A percentile compares a stretch with the other conserved stretches of the same genome.
Conservation (phyloP, 2,113 vertebrate species). For the Sminthopsis crassicaudata region DNA sequence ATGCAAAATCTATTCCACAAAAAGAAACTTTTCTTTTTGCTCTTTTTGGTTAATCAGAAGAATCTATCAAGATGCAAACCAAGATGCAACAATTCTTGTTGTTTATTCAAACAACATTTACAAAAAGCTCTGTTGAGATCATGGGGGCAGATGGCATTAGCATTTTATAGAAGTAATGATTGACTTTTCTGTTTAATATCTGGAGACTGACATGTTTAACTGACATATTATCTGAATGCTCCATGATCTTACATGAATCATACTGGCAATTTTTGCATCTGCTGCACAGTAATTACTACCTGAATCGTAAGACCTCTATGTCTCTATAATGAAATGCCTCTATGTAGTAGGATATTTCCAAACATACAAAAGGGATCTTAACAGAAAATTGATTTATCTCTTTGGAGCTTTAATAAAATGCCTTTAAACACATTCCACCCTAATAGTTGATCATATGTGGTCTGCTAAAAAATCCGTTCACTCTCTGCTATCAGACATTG, state of each 20-base stretch:
- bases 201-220: neutral
- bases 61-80: neutral
- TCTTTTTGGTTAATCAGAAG: conserved; percentile 31
- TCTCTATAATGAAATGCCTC: neutral
- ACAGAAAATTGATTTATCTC: neutral
- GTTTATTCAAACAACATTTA: too few species aligned
- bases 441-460: neutral
- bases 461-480: neutral
- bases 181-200: neutral
- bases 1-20: neutral
- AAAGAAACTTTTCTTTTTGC: conserved; percentile 25
- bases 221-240: neutral
- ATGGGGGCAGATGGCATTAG: fast-evolving
- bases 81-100: neutral
- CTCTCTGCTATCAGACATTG: fast-evolving
- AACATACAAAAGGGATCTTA: neutral
- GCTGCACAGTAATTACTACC: neutral
- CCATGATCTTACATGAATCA: neutral
- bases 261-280: neutral
- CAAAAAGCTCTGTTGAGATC: neutral
- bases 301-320: neutral
- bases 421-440: neutral
- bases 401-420: neutral
- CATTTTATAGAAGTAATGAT: fast-evolving
- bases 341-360: neutral